These are phyloP conservation scores for Leptopilina drosophilae DNA, from an alignment of 2,888 invertebrate genomes.

Conservation along the genomic window DNA sequence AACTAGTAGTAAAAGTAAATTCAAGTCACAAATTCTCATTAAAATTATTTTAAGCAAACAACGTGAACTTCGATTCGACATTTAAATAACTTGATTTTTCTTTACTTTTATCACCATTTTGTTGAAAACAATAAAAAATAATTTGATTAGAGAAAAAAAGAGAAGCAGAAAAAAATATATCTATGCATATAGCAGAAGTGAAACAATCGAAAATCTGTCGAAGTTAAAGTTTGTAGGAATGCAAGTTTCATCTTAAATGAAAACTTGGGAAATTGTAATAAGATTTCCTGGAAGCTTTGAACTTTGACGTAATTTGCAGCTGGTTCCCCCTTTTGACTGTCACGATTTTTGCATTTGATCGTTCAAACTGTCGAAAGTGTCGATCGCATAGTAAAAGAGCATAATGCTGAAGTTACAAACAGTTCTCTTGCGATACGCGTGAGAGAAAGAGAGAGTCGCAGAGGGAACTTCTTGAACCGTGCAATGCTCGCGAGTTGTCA, in stretches of 20 bases:
- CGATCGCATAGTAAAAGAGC: slow-evolving; percentile 71
- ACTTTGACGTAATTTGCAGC: slow-evolving; percentile 69
- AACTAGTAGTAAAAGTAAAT: too few species aligned
- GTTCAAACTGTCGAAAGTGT: slow-evolving; percentile 72
- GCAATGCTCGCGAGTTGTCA: slow-evolving; percentile 65
- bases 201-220: background rate
- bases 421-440: slow-evolving; percentile 65
- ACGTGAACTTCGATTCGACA: too few species aligned
- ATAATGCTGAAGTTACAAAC: slow-evolving; percentile 72
- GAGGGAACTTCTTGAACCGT: slow-evolving; percentile 71
- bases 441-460: slow-evolving; percentile 65
- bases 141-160: background rate
- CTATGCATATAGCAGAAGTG: background rate
- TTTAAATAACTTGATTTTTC: too few species aligned
- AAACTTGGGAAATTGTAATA: slow-evolving; percentile 24
- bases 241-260: slow-evolving; percentile 36
- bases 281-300: slow-evolving; percentile 50
- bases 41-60: too few species aligned
- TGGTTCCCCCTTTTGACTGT: slow-evolving; percentile 53
- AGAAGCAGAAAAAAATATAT: background rate
- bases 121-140: background rate
- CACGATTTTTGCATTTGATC: slow-evolving; percentile 67
- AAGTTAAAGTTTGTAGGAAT: slow-evolving; percentile 18
- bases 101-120: background rate
- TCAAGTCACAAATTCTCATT: too few species aligned